Percentiles rank a stretch among this genome's conserved stretches.
Conservation (phyloP, 1,140 invertebrate species). For the Dufourea novaeangliae region DNA sequence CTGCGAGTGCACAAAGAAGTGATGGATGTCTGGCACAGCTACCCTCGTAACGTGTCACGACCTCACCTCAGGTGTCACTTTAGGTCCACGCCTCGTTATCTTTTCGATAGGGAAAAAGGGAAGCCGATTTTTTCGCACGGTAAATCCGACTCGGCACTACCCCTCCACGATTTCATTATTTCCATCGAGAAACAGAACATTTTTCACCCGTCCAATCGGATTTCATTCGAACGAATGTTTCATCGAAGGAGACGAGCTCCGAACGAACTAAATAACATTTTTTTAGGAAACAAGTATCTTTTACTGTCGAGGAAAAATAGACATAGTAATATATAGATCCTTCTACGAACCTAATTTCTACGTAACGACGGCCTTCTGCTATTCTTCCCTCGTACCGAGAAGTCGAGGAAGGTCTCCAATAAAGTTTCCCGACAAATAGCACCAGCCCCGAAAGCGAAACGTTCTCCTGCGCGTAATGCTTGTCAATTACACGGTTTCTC, state of each 20-base stretch:
- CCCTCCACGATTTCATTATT: neutral
- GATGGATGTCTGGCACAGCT: slow-evolving; percentile 70
- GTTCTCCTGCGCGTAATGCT: slow-evolving; percentile 14
- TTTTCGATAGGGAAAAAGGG: slow-evolving; percentile 46
- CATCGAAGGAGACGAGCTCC: neutral
- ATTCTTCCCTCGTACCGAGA: neutral
- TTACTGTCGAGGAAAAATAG: too few relatives aligned
- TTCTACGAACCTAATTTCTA: neutral
- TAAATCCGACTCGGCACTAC: slow-evolving; percentile 19
- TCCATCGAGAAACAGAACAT: too few relatives aligned
- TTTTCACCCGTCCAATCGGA: too few relatives aligned
- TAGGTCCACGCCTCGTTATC: slow-evolving; percentile 66
- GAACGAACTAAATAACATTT: neutral
- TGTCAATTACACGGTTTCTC: slow-evolving; percentile 43
- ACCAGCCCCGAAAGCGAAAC: neutral
- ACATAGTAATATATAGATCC: too few relatives aligned
- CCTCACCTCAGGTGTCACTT: slow-evolving; percentile 73
- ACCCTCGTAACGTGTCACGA: slow-evolving; percentile 69
- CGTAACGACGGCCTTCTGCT: neutral
- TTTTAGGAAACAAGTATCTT: too few relatives aligned
- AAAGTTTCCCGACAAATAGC: slow-evolving; percentile 49
- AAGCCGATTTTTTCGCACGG: slow-evolving; percentile 40
- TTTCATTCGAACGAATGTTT: too few relatives aligned
- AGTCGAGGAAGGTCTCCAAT: neutral
- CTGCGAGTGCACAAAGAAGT: slow-evolving; percentile 67